A percentile compares a stretch with the other conserved stretches of the same genome.
Evolutionary conservation across 2,113 vertebrate species (phyloP).

Genomic region (Thamnaconus septentrionalis): DNA sequence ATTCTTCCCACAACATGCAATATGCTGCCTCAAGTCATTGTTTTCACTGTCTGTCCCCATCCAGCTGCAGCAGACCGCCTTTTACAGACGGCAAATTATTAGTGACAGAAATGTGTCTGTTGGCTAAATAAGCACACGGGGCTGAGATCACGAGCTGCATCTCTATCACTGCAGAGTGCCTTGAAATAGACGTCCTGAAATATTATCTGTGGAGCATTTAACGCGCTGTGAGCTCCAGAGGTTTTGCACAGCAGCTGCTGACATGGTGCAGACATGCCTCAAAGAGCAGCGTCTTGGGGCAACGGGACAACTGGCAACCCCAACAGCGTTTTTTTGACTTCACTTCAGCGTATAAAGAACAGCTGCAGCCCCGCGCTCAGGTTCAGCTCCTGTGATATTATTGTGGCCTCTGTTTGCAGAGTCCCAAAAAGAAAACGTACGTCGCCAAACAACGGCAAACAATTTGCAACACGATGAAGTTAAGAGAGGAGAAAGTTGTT

Average conservation of each 20-base stretch:
- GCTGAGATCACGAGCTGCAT: conserved; percentile 14
- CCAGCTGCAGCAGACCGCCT: conserved; percentile 47
- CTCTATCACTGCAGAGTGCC: background rate
- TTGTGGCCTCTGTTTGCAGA: too few relatives aligned
- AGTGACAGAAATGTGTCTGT: conserved; percentile 35
- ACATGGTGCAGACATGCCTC: background rate
- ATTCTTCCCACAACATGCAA: conserved; percentile 65
- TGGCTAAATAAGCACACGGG: conserved; percentile 29
- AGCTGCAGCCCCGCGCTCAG: background rate
- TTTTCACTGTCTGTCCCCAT: conserved; percentile 37
- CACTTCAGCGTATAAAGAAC: background rate
- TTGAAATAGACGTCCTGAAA: conserved; percentile 12
- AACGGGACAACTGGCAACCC: background rate
- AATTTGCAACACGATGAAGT: too few relatives aligned
- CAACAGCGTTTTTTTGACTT: background rate
- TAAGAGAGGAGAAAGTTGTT: too few relatives aligned
- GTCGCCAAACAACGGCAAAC: too few relatives aligned
- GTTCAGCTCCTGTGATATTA: background rate
- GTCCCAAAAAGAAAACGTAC: too few relatives aligned
- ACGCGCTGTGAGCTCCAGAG: background rate
- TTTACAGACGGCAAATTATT: conserved; percentile 41
- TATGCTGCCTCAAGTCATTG: conserved; percentile 48
- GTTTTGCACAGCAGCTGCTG: background rate
- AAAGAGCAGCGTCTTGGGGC: background rate
- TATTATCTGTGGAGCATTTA: background rate